Percentiles rank a stretch among this genome's conserved stretches.
These are phyloP conservation scores for Pseudachorutes palmiensis DNA, from an alignment of 1,140 invertebrate species.

Conservation along the genomic window DNA sequence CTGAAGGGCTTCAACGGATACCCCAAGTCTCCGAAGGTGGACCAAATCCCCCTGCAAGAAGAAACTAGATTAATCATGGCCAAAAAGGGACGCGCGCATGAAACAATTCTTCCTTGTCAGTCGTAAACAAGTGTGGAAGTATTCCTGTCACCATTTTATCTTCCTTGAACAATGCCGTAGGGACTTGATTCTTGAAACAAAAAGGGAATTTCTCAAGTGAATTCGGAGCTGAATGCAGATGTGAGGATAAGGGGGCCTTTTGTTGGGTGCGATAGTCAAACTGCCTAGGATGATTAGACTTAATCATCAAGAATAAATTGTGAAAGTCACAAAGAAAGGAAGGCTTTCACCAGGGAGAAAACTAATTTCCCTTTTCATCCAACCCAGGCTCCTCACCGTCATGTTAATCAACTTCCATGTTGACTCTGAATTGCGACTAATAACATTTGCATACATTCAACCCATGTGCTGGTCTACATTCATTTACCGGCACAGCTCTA, in stretches of 20 bases:
- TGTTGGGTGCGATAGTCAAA: background rate
- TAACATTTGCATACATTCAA: background rate
- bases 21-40: slow-evolving; percentile 62
- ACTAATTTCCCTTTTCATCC: background rate
- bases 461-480: too few species aligned
- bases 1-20: slow-evolving; percentile 50
- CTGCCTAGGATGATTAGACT: background rate
- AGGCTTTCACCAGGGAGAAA: background rate
- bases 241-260: slow-evolving; percentile 9
- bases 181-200: background rate
- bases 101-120: slow-evolving; percentile 17
- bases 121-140: background rate
- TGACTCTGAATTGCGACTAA: background rate
- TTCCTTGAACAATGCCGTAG: background rate
- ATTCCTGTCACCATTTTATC: background rate
- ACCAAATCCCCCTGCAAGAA: slow-evolving; percentile 68
- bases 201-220: background rate
- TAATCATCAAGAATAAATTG: slow-evolving; percentile 5
- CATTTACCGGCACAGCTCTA: too few species aligned
- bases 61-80: too few species aligned
- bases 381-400: background rate
- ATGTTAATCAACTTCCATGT: background rate
- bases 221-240: too few species aligned
- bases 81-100: slow-evolving; percentile 25
- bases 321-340: slow-evolving; percentile 3